Conservation (phyloP, 2,888 invertebrate genomes). For the Amblyjoppa proteus region DNA sequence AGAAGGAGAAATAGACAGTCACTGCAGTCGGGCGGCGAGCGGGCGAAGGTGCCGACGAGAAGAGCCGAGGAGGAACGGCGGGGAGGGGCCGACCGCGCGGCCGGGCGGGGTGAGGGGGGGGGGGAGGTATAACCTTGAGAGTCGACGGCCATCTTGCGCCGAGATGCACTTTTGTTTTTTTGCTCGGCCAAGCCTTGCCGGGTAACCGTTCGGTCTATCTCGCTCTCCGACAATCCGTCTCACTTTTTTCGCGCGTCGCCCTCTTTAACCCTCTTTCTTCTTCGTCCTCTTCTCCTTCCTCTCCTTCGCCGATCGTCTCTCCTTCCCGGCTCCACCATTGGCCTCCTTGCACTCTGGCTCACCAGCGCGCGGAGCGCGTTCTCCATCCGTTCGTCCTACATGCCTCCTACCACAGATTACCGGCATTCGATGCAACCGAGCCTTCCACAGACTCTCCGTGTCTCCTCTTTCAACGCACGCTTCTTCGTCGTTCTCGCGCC, state of each 20-base stretch:
- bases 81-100: constrained; percentile 28
- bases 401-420: constrained; percentile 82
- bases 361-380: constrained; percentile 70
- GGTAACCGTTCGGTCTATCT: constrained; percentile 52
- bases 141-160: constrained; percentile 82
- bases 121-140: constrained; percentile 81
- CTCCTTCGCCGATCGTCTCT: constrained; percentile 43
- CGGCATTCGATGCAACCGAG: constrained; percentile 78
- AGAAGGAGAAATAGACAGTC: constrained; percentile 71
- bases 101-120: constrained; percentile 8
- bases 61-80: constrained; percentile 67
- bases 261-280: constrained; percentile 43
- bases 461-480: constrained; percentile 66
- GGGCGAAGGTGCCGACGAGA: constrained; percentile 56
- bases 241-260: constrained; percentile 46
- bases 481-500: constrained; percentile 53
- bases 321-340: constrained; percentile 55
- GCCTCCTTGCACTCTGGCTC: constrained; percentile 66
- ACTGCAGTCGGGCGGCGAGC: constrained; percentile 59
- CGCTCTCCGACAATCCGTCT: constrained; percentile 49
- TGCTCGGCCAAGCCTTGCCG: constrained; percentile 76
- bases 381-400: constrained; percentile 83
- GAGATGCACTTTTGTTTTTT: constrained; percentile 83
- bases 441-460: constrained; percentile 74
- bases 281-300: constrained; percentile 53